Conservation (phyloP, 1,140 invertebrate genomes). For the Rhagoletis pomonella region DNA sequence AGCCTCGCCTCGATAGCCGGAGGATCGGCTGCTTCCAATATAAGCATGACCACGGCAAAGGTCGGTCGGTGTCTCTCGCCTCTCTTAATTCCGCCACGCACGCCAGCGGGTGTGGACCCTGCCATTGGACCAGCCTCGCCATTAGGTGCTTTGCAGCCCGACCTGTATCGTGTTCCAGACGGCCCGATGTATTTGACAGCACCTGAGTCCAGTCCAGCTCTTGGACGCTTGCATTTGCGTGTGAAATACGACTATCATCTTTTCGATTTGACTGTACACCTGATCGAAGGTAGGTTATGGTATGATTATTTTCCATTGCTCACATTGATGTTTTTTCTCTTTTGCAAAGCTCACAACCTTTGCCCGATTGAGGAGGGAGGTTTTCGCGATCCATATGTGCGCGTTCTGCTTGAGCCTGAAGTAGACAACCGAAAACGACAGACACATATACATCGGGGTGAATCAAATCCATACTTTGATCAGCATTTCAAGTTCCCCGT, state of each 20-base stretch:
- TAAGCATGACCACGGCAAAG: slow-evolving; percentile 74
- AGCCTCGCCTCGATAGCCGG: slow-evolving; percentile 78
- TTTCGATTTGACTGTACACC: slow-evolving; percentile 89
- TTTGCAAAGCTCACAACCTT: slow-evolving; percentile 83
- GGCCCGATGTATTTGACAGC: slow-evolving; percentile 83
- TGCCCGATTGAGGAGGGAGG: slow-evolving; percentile 87
- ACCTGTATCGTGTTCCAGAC: slow-evolving; percentile 86
- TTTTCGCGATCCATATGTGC: slow-evolving; percentile 91
- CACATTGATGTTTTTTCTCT: neutral
- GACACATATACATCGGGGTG: slow-evolving; percentile 85
- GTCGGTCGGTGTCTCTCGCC: slow-evolving; percentile 80
- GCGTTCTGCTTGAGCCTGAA: slow-evolving; percentile 83
- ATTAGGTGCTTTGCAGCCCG: slow-evolving; percentile 89
- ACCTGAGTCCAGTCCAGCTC: slow-evolving; percentile 76
- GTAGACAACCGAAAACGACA: slow-evolving; percentile 89
- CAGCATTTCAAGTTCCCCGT: slow-evolving; percentile 91
- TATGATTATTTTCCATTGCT: neutral
- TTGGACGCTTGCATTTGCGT: slow-evolving; percentile 88
- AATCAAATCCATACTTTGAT: slow-evolving; percentile 87
- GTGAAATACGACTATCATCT: slow-evolving; percentile 92
- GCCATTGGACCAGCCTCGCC: slow-evolving; percentile 79
- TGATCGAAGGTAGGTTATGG: slow-evolving; percentile 85
- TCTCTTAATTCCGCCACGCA: slow-evolving; percentile 79
- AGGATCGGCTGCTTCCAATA: slow-evolving; percentile 60
- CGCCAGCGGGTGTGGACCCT: slow-evolving; percentile 72